A percentile compares a stretch with the other conserved stretches of the same genome.
Conservation (phyloP, 2,888 invertebrate genomes). For the Ligdia adustata region DNA sequence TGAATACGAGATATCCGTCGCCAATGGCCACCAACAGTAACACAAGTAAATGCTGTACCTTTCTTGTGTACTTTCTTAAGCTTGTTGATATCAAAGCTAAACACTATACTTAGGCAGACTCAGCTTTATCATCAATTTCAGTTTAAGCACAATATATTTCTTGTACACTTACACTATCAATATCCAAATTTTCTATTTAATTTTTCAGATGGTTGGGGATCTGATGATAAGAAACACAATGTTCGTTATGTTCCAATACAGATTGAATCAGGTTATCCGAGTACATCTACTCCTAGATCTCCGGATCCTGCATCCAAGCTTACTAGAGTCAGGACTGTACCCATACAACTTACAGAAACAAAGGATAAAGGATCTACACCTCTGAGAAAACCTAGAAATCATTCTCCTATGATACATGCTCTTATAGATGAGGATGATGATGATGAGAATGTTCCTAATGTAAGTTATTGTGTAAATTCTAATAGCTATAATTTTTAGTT, state of each 20-base stretch:
- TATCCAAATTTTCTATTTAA: too few species aligned
- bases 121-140: too few species aligned
- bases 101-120: too few species aligned
- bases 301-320: constrained; percentile 47
- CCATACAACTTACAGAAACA: constrained; percentile 56
- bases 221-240: constrained; percentile 44
- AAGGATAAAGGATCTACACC: constrained; percentile 56
- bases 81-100: too few species aligned
- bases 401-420: constrained; percentile 59
- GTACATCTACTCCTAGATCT: constrained; percentile 79
- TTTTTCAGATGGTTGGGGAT: constrained; percentile 53
- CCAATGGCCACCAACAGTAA: constrained; percentile 65
- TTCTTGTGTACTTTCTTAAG: neutral
- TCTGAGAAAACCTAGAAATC: constrained; percentile 57
- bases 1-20: constrained; percentile 64
- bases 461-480: too few species aligned
- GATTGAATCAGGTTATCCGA: constrained; percentile 64
- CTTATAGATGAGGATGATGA: constrained; percentile 65
- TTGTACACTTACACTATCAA: neutral
- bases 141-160: neutral
- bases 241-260: constrained; percentile 73
- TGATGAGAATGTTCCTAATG: constrained; percentile 54
- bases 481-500: too few species aligned
- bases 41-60: constrained; percentile 19
- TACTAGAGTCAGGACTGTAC: constrained; percentile 50